Evolutionary conservation across 2,113 vertebrate species (phyloP), one percentile per base, ranked within the genome.

Genomic region (Semnornis frantzii): DNA sequence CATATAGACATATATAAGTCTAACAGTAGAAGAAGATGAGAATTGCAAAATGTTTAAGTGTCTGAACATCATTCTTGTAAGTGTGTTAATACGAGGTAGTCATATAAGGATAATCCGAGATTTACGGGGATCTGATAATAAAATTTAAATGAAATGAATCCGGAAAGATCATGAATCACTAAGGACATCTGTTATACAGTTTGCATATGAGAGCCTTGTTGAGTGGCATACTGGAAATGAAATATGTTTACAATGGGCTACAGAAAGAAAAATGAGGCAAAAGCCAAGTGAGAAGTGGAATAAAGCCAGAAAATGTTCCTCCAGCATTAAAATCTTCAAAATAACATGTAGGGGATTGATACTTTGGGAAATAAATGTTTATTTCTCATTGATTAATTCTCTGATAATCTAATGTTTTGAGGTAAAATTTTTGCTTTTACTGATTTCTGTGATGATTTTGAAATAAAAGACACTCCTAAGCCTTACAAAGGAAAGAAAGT

Each of bases 151-250:
- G 60, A 93, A 95, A 92, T 70, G 20, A 78, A 58, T 77, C 73
- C 86, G 69, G 33, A 90, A 92, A 83, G 44, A 77, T 94, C 87
- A 93, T 94, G 37, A 69, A 95, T 90, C 82, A 74, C 88, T 96
- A 94, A 96, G 72, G 82, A 94, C 37, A 83, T 71, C 82, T 81
- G 87, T 95, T 85, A 48, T 48, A 83, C 44, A 14, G 4, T 78
- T 9, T 77, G 57, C 72, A 60, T 71, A 23, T n/a, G 28, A 93
- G 44, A 90, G 55, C 57, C 57, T 85, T 94, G 72, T 65, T 2
- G 28, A 93, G 60, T 72, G 48, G 17, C 50, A 71, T 62, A 37
- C n/a, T 79, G 57, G 66, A 65, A 93, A 72, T 79, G 10, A 87
- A 91, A 75, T 78, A 78, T 5, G 75, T 85, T 92, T 70, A 69